Base-by-base conservation (phyloP, 1,140 invertebrate species). In the Pseudomyrmex gracilis region DNA sequence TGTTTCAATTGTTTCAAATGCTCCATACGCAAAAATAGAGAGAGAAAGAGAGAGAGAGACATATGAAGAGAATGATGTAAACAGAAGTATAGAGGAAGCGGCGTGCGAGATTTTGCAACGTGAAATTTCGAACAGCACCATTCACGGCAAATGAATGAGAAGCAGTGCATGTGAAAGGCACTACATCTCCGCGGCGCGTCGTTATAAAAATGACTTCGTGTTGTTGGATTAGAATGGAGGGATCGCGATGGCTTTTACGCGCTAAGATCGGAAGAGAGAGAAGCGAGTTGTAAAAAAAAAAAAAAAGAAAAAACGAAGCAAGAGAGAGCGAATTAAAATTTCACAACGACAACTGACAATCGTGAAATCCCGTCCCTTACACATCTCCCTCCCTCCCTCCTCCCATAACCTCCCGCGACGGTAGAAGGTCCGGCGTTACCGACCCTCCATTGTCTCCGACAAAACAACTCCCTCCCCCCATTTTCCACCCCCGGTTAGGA, bases 361-460 rank as follows among this genome's bases (percentile, higher is more conserved):
- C 89, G 92, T 83, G 86, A 90, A 91, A 90, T 91, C 85, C 86
- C 74, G 55, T 80, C 82, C 73, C 49, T 68, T 73, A 78, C 53
- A 60, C 73, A 57, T 51, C 43, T 45, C 53, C 45, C 63, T 8
- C 74, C 53, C 86, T 71, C 76, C 58, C 76, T 58, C 57, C 80
- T 20, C 22, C 71, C 74, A 57, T 73, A 64, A 67, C 55, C 78
- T 63, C 67, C 83, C 47, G 61, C 77, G 74, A 87, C 88, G 78
- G 86, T 86, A 87, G 83, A 87, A 84, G 87, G 88, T 58, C 80
- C 84, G 73, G 82, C 82, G 73, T 80, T 71, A 82, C 64, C 85
- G 86, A 90, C 90, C 88, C 92, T 93, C 90, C 90, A 93, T 94
- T 94, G 93, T 94, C 92, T 93, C 90, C 84, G 85, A 86, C 91